Percentiles rank a stretch among this genome's conserved stretches.
Conservation (phyloP, 2,888 invertebrate species). For the Drosophila pseudotalamancana region DNA sequence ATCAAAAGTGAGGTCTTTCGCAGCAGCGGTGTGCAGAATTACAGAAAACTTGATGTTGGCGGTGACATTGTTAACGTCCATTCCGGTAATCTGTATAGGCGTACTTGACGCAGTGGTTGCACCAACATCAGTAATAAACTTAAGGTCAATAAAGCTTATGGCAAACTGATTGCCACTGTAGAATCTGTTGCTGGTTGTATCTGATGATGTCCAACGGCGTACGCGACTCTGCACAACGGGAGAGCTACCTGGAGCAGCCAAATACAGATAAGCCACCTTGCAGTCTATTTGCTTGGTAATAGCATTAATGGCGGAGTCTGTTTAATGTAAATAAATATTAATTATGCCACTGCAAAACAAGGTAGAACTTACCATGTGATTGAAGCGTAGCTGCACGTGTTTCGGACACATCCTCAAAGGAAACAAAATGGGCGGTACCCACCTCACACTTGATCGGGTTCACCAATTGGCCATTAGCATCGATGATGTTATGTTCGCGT, state of each 20-base stretch:
- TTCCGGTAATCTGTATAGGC: constrained; percentile 26
- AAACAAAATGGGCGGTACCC: constrained; percentile 86
- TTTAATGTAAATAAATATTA: neutral
- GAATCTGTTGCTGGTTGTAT: constrained; percentile 39
- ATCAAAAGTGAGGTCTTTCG: constrained; percentile 67
- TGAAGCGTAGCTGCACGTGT: constrained; percentile 85
- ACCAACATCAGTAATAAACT: too few relatives aligned
- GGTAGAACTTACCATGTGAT: constrained; percentile 63
- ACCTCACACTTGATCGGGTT: constrained; percentile 81
- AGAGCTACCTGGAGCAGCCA: constrained; percentile 60
- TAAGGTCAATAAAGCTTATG: constrained; percentile 63
- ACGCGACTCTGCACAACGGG: constrained; percentile 58
- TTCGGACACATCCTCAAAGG: constrained; percentile 86
- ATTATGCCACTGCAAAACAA: neutral
- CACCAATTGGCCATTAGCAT: constrained; percentile 65
- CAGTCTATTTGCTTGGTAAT: constrained; percentile 85
- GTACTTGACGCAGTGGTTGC: neutral
- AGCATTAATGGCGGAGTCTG: constrained; percentile 86
- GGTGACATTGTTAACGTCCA: constrained; percentile 49
- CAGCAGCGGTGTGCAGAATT: constrained; percentile 39
- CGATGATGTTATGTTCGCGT: constrained; percentile 76
- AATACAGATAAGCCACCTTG: constrained; percentile 73
- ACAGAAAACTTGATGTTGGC: constrained; percentile 63
- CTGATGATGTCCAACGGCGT: constrained; percentile 67
- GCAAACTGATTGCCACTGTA: constrained; percentile 57